Evolutionary conservation across 2,888 invertebrate species (phyloP).

Genomic region (Philaethria dido): DNA sequence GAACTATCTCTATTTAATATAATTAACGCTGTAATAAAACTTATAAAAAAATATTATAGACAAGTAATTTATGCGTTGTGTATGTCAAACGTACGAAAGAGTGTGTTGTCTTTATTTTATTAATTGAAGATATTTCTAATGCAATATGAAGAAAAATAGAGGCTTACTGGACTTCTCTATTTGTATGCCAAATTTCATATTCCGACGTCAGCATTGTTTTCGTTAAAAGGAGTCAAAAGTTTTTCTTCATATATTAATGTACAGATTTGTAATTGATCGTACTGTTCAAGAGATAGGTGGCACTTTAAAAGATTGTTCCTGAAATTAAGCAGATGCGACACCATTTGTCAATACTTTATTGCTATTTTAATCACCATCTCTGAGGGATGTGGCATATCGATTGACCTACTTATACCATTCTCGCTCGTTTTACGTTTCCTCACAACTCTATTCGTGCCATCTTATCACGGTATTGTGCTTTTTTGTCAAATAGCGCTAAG

Average conservation of each 20-base stretch:
- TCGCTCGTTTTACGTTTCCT: constrained; percentile 24
- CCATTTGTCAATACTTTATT: constrained; percentile 33
- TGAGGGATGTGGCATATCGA: constrained; percentile 60
- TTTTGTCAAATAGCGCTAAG: not conserved
- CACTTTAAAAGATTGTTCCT: constrained; percentile 3
- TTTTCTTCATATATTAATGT: not conserved
- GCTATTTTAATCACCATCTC: constrained; percentile 40
- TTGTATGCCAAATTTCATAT: not conserved
- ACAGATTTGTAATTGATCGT: not conserved
- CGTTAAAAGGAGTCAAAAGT: no score
- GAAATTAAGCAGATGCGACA: constrained; percentile 19
- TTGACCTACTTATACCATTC: constrained; percentile 63
- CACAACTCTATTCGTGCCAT: constrained; percentile 25
- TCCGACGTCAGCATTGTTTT: not conserved
- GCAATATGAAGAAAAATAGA: no score
- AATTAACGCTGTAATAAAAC: no score
- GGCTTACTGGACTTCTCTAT: no score
- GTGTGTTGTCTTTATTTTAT: no score
- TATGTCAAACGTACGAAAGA: no score
- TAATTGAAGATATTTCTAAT: no score
- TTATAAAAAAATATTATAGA: no score
- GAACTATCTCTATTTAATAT: no score
- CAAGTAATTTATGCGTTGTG: no score
- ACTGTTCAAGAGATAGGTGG: not conserved
- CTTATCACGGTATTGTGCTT: constrained; percentile 15